Base-by-base conservation (phyloP, 2,888 invertebrate genomes). In the Ormyrus rosae region DNA sequence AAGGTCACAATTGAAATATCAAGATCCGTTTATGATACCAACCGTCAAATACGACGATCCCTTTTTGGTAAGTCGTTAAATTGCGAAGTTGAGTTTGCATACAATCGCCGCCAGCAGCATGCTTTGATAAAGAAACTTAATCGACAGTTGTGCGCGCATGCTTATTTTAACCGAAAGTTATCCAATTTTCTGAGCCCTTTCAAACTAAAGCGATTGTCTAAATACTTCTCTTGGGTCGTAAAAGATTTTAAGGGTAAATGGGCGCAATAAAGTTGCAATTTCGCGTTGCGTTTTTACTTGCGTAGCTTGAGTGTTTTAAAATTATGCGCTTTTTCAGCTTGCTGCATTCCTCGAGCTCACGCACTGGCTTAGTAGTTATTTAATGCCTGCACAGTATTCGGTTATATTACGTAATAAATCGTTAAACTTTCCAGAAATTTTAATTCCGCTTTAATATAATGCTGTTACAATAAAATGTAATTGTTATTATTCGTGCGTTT, bases 11-110 rank as follows among this genome's bases (percentile, higher is more conserved):
- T 58, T 79, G n/a, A 81, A 76, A 76, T 82, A 81, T 69, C 76
- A 80, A 65, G 80, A 82, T 46, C 56, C 79, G 13, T 70, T 77
- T 63, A 72, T 64, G 55, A 65, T 71, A 70, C 56, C 81, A 58
- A 82, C 81, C 45, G 56, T 64, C 71, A 81, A 83, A 75, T 77
- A 81, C 72, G 80, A 81, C 69, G 83, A 83, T 81, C 77, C 81
- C 50, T 83, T 70, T 58, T 51, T 75, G 81, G 83, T 83, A 81
- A 83, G 81, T 81, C 68, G 51, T 75, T 53, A n/a, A 51, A 60
- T 19, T 13, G 45, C 51, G 7, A 65, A 63, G 34, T 56, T 61
- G 45, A 2, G 64, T 68, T 80, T 58, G 13, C 60, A 76, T 70
- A 67, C 67, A 76, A 71, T 67, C 11, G 34, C 34, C 11, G 19